Conservation (phyloP, 2,888 invertebrate species). For the Spodoptera picta region DNA sequence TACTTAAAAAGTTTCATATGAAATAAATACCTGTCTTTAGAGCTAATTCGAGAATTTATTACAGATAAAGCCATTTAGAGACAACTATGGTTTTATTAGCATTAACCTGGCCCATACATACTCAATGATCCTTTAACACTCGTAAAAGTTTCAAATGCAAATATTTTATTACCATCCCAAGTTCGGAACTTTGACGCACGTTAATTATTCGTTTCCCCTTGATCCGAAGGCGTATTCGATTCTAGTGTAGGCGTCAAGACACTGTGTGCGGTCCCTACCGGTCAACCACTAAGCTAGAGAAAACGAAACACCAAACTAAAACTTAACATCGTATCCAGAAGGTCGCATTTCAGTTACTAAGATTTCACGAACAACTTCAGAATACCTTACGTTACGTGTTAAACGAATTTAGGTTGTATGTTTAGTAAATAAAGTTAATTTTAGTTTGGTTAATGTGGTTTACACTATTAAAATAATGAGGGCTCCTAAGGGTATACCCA, state of each 20-base stretch:
- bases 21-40: no score
- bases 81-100: background rate
- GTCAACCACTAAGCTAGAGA: slow-evolving; percentile 59
- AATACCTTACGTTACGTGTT: slow-evolving; percentile 54
- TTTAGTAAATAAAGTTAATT: slow-evolving; percentile 53
- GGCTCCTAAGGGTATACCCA: slow-evolving; percentile 81
- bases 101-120: slow-evolving; percentile 21
- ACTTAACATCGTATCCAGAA: slow-evolving; percentile 48
- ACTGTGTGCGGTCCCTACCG: slow-evolving; percentile 78
- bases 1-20: no score
- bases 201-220: slow-evolving; percentile 70
- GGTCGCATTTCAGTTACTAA: slow-evolving; percentile 50
- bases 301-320: slow-evolving; percentile 53
- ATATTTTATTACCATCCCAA: slow-evolving; percentile 54
- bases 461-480: slow-evolving; percentile 86
- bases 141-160: slow-evolving; percentile 50
- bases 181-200: slow-evolving; percentile 62
- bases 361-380: slow-evolving; percentile 54
- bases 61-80: no score
- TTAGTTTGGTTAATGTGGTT: slow-evolving; percentile 53
- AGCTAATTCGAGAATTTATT: no score
- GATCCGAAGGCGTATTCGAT: slow-evolving; percentile 74
- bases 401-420: slow-evolving; percentile 59
- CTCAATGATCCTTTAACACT: slow-evolving; percentile 27
- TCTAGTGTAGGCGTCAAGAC: slow-evolving; percentile 78